Conservation (phyloP, 1,140 invertebrate genomes). For the Drosophila trapezifrons region DNA sequence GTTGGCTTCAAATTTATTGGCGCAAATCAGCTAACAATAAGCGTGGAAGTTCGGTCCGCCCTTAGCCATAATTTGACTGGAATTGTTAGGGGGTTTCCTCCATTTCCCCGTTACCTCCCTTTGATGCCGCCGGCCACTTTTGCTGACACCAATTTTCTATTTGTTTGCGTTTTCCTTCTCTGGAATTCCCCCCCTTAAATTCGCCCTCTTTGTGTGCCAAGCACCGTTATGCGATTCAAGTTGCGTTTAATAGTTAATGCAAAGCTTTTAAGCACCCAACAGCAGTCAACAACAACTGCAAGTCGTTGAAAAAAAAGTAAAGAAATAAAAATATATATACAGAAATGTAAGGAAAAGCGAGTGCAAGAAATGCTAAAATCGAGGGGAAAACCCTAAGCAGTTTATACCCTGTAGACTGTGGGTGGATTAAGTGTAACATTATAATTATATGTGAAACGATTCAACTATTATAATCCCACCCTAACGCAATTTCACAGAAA, state of each 20-base stretch:
- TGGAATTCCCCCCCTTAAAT: too few relatives aligned
- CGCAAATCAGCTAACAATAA: conserved; percentile 52
- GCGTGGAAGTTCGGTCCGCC: conserved; percentile 21
- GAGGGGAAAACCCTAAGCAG: neutral
- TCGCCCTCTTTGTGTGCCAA: conserved; percentile 35
- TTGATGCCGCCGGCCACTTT: conserved; percentile 40
- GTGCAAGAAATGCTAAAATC: conserved; percentile 21
- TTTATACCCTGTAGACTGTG: conserved; percentile 5
- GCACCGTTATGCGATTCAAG: conserved; percentile 74
- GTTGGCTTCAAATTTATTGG: conserved; percentile 57
- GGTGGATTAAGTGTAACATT: neutral
- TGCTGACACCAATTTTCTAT: conserved; percentile 73
- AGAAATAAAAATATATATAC: conserved; percentile 26
- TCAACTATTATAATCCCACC: too few relatives aligned
- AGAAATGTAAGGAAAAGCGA: conserved; percentile 10
- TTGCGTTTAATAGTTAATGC: conserved; percentile 80
- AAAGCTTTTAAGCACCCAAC: conserved; percentile 76
- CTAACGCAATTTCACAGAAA: neutral
- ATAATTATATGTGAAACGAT: neutral
- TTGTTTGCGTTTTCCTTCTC: conserved; percentile 56
- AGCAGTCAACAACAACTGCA: conserved; percentile 60
- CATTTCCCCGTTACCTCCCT: neutral
- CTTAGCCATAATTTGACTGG: conserved; percentile 41
- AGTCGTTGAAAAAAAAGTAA: conserved; percentile 6
- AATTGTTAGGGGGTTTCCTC: conserved; percentile 21